Base-by-base conservation (phyloP, 2,888 invertebrate species). In the Calliopum simillimum region DNA sequence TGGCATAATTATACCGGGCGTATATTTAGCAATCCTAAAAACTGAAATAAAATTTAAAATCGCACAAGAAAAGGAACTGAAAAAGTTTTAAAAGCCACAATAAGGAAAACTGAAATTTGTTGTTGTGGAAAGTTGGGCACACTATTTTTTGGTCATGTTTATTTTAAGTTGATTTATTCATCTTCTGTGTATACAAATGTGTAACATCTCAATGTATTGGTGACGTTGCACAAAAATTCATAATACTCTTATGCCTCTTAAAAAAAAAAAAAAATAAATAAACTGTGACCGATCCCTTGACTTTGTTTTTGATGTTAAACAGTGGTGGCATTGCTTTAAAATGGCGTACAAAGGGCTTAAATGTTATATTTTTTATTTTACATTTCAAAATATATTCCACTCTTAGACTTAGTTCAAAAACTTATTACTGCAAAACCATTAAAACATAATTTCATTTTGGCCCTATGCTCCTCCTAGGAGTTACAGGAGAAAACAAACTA, bases 1-100 rank as follows among this genome's bases (percentile, higher is more conserved):
- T 73, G 74, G 66, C 69, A 74, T 72, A 70, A 71, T 72, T 70
- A 49, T 49, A 33, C 33, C 13, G 19, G 16, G 19, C 19, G 14
- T 49, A 19, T 49, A n/a, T n/a, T n/a, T 49, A 49, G n/a, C 6
- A 19, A 19, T 12, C 14, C n/a, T 49, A 14, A 6, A 47, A 62
- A 23, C 13, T 59, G 19, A 33, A 16, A 43, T 43, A 5, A 46
- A 63, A 19, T 3, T 8, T n/a, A 49, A 63, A 49, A 25, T 11
- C 16, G 41, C 64, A 49, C 23, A 6, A 14, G 23, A 62, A 62
- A 62, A 62, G 23, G 21, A 44, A 47, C 44, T 23, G 14, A n/a
- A 5, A 41, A 62, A 62, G n/a, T 62, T 46, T 21, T 25, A 23
- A 25, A 23, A n/a, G 56, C 33, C 33, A 56, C 23, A 56, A 56